Evolutionary conservation across 1,140 invertebrate genomes (phyloP).

Genomic region (Drosophila nigrodunni): DNA sequence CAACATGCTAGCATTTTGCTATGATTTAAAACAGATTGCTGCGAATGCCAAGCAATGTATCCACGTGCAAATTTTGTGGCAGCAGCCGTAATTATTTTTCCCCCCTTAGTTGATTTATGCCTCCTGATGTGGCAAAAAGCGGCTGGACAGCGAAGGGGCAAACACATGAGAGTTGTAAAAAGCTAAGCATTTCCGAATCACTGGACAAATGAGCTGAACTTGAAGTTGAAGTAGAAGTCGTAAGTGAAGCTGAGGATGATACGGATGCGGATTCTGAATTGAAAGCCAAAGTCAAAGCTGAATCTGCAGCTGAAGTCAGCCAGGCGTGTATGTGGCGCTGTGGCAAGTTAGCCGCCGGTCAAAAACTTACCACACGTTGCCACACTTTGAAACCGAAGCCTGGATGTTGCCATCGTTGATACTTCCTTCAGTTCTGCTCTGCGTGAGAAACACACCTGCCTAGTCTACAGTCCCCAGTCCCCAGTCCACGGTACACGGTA

Average conservation of each 20-base stretch:
- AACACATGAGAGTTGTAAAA: conserved; percentile 37
- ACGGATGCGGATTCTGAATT: conserved; percentile 16
- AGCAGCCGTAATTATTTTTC: conserved; percentile 77
- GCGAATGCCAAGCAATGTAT: conserved; percentile 63
- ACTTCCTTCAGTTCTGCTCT: conserved; percentile 44
- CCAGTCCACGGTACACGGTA: background rate
- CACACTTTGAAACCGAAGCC: conserved; percentile 72
- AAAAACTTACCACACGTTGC: conserved; percentile 67
- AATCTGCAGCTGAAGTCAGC: conserved; percentile 28
- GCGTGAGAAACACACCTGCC: conserved; percentile 84
- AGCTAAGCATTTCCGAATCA: conserved; percentile 67
- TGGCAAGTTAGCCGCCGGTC: conserved; percentile 47
- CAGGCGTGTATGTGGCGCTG: conserved; percentile 64
- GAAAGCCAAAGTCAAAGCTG: conserved; percentile 13
- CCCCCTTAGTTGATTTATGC: conserved; percentile 72
- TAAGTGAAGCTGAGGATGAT: conserved; percentile 10
- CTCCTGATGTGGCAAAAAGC: conserved; percentile 48
- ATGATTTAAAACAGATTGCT: conserved; percentile 68
- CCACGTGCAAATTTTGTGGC: conserved; percentile 73
- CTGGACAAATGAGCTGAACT: conserved; percentile 55
- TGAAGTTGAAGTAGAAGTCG: conserved; percentile 13
- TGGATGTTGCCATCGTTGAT: conserved; percentile 5
- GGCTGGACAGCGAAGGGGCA: background rate
- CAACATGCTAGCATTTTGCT: conserved; percentile 70
- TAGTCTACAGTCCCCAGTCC: background rate